Base-by-base conservation (phyloP, 2,113 vertebrate genomes). In the Tachysurus vachellii region DNA sequence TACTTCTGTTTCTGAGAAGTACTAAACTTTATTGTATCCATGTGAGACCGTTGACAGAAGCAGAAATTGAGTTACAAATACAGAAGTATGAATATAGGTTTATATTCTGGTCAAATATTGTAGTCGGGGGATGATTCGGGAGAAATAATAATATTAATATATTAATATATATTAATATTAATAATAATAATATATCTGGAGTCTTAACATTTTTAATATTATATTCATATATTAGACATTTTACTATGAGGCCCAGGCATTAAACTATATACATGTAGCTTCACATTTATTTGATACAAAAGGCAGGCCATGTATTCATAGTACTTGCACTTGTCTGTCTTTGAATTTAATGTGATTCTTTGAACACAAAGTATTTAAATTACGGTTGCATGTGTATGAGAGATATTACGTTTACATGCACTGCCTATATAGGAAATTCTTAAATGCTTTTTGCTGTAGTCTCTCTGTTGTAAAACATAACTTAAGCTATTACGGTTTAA, bases 401-500 rank as follows among this genome's bases (percentile, higher is more conserved):
- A 56, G 21, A n/a, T 23, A 6, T 36, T 28, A 28, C 11, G 2
- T 83, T 57, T 28, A 81, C 31, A 82, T 50, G 42, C 14, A 21
- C 42, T 61, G 31, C 9, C 36, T 11, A 47, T 73, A 56, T 17
- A 44, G 28, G 75, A 76, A 85, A 77, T 85, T 31, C 68, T 62
- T 68, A 54, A 76, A 61, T 36, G 21, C n/a, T 83, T 85, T 80
- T 85, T 83, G 26, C 73, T n/a, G 28, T 26, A 11, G 81, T 90
- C 36, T 82, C 53, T 87, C 66, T 44, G 62, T 90, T 73, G 90
- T 89, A 89, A 90, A 86, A 92, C 80, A 88, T 89, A 89, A 91
- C 47, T 68, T 82, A 8, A 80, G 66, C 75, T 81, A 80, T 89
- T 88, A 89, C 82, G 85, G 85, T 92, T 94, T 93, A 89, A 94